Evolutionary conservation across 2,113 vertebrate genomes (phyloP).

Genomic region (Haplochromis burtoni): DNA sequence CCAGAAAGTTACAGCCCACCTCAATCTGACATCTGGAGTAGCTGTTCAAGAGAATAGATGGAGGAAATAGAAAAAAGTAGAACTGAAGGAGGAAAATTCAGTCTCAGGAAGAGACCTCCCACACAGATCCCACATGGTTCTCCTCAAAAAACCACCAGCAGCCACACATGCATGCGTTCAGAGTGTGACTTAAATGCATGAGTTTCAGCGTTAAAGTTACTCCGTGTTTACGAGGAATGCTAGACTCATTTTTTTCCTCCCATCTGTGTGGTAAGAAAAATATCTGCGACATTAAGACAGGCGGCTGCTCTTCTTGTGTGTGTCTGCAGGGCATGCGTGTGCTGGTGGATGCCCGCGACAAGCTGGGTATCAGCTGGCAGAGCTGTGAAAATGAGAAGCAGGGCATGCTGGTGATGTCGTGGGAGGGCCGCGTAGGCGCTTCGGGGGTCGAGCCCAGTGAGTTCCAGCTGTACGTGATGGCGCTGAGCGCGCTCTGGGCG

Average conservation of each 20-base stretch:
- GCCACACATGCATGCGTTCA: not conserved
- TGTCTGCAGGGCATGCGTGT: conserved; percentile 84
- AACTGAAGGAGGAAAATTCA: not conserved
- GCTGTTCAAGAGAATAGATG: not conserved
- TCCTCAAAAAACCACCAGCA: conserved; percentile 20
- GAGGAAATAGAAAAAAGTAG: not conserved
- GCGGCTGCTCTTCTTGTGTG: not conserved
- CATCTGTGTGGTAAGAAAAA: not conserved
- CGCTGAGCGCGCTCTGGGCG: conserved; percentile 81
- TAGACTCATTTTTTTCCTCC: not conserved
- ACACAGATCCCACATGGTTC: conserved; percentile 19
- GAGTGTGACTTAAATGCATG: not conserved
- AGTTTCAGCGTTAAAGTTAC: not conserved
- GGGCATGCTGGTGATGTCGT: conserved; percentile 95
- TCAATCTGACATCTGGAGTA: not conserved
- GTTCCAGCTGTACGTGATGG: conserved; percentile 91
- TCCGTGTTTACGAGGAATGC: not conserved
- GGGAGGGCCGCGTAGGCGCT: conserved; percentile 84
- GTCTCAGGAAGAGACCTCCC: conserved; percentile 34
- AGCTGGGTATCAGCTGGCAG: conserved; percentile 91
- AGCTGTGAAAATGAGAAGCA: conserved; percentile 93
- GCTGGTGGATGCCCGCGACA: conserved; percentile 93
- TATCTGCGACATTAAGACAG: not conserved
- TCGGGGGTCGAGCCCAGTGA: conserved; percentile 83
- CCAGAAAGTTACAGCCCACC: not conserved